These are phyloP conservation scores for Poecilia gillii DNA, from an alignment of 2,797 vertebrate genomes.

Conservation along the genomic window DNA sequence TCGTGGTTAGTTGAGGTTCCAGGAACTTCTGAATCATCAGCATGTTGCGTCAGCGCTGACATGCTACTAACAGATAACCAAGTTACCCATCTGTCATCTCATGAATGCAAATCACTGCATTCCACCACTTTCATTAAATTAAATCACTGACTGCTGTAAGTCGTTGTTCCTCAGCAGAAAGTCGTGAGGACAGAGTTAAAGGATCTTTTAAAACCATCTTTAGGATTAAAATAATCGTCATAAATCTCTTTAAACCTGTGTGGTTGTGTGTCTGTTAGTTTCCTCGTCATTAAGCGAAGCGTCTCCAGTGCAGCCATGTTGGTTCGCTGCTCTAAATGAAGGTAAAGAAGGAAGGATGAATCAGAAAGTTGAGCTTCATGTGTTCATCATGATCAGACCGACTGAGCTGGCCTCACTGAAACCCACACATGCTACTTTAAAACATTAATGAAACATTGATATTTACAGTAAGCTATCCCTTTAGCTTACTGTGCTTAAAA, in stretches of 20 bases:
- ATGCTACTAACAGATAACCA: conserved; percentile 34
- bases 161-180: not conserved
- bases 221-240: not conserved
- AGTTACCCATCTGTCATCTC: conserved; percentile 51
- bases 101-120: conserved; percentile 7
- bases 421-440: not conserved
- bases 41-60: conserved; percentile 34
- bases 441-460: not conserved
- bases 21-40: conserved; percentile 41
- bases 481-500: not conserved
- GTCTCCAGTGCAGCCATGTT: not conserved
- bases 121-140: not conserved
- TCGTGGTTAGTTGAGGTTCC: not conserved
- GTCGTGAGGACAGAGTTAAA: not conserved
- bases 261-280: not conserved
- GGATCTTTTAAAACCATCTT: not conserved
- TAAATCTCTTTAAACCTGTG: not conserved
- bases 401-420: not conserved
- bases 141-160: not conserved
- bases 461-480: too few species aligned
- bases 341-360: not conserved
- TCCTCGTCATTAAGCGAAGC: not conserved
- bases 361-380: not conserved
- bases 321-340: not conserved
- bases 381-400: not conserved